Evolutionary conservation across 2,113 vertebrate genomes (phyloP), one percentile per base, ranked within the genome.

Genomic region (Bothrops jararaca): DNA sequence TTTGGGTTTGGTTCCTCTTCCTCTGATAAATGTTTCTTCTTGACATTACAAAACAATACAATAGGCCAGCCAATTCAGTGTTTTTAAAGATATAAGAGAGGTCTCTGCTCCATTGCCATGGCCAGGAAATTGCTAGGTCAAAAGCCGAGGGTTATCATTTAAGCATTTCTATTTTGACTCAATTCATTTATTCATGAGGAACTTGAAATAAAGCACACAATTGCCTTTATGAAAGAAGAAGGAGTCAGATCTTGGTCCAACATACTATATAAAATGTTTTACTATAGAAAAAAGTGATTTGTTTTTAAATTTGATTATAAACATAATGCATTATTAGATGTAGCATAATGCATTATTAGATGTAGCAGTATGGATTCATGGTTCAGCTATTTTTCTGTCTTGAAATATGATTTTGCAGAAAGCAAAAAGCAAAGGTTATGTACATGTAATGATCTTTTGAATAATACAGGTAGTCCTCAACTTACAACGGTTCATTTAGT

Each of bases 11-110:
- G 93, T 89, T 57, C 92, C 97, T 94, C 95, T 96, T 97, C 94
- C 94, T 96, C 94, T 94, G 90, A 95, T 94, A 94, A 95, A 91
- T 26, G 90, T 97, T 91, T 11, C 48, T 95, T 90, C 95, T 93
- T 97, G 95, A 96, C 89, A 74, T 94, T 90, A 88, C 54, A 94
- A 92, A 95, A 96, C 95, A 93, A 96, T 96, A 95, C 88, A 95
- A 96, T 94, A 90, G 20, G 50, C n/a, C 89, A 95, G 5, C 92
- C 94, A 93, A 89, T 92, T 64, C 90, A 54, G 95, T 93, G 92
- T 94, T 93, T 92, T 93, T 34, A 93, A 58, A 95, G 93, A 92
- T 90, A 92, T 91, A 42, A 93, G 93, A 93, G 93, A 95, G 95
- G 64, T 88, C 95, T 96, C 94, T 95, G 95, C 87, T 92, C 90